These are phyloP conservation scores for Cheilosia vulpina DNA, from an alignment of 2,888 invertebrate species.

Conservation along the genomic window DNA sequence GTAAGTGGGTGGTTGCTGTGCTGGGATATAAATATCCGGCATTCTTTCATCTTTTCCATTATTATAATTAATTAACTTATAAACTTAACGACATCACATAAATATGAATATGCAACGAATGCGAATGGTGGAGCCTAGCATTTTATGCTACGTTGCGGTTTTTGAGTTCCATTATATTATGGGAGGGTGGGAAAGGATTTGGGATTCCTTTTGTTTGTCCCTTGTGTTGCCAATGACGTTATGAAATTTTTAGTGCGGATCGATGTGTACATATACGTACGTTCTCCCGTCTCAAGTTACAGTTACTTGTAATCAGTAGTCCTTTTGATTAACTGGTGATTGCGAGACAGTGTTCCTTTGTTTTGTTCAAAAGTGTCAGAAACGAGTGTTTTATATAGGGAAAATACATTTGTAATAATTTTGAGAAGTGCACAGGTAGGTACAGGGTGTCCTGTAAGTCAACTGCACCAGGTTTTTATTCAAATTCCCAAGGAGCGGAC, in stretches of 20 bases:
- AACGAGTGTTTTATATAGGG: too few relatives aligned
- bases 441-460: too few relatives aligned
- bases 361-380: neutral
- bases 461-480: too few relatives aligned
- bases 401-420: too few relatives aligned
- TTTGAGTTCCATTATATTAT: neutral
- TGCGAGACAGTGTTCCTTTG: neutral
- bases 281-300: neutral
- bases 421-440: too few relatives aligned
- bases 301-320: neutral
- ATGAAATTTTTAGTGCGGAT: conserved; percentile 57
- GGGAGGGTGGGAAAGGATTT: conserved; percentile 14
- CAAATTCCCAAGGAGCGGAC: too few relatives aligned
- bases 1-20: conserved; percentile 84
- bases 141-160: conserved; percentile 15
- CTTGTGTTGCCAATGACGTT: conserved; percentile 70
- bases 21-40: conserved; percentile 29
- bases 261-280: conserved; percentile 43
- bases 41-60: conserved; percentile 6
- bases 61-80: conserved; percentile 26
- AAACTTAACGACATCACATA: conserved; percentile 1
- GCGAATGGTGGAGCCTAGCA: neutral
- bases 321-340: neutral
- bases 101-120: conserved; percentile 47
- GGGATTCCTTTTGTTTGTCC: conserved; percentile 53